A percentile compares a stretch with the other conserved stretches of the same genome.
phyloP scores from a whole-genome alignment of 2,797 vertebrate species.

The Lepilemur ruficaudatus region DNA sequence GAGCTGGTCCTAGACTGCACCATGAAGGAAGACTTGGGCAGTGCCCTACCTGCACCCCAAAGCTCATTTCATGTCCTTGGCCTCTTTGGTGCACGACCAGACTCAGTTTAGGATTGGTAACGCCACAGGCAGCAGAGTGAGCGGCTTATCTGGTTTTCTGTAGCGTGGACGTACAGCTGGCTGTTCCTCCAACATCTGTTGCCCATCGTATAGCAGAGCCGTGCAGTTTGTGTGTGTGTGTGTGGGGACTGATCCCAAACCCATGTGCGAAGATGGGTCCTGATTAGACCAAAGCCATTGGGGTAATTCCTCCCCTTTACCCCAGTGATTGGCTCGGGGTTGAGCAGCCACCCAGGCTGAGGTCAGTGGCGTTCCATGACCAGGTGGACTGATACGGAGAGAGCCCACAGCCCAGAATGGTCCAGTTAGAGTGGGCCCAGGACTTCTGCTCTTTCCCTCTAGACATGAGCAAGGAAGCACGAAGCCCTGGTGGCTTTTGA shows the following conservation, averaged over 20 bases:
- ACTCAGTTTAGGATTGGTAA: background rate
- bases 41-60: background rate
- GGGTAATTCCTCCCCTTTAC: background rate
- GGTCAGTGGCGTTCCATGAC: background rate
- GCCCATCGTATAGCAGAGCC: background rate
- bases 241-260: background rate
- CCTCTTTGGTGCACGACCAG: background rate
- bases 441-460: background rate
- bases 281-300: background rate
- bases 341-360: background rate
- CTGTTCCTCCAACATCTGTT: background rate
- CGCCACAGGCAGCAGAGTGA: background rate
- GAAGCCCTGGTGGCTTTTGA: background rate
- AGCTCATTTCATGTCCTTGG: background rate
- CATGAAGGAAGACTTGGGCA: background rate
- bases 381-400: background rate
- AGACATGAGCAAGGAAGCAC: background rate
- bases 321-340: background rate
- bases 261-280: background rate
- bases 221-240: background rate
- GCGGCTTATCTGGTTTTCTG: background rate
- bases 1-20: background rate
- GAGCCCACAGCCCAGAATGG: background rate
- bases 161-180: background rate
- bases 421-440: background rate